phyloP scores from a whole-genome alignment of 2,113 vertebrate genomes.

The Gnathonemus longibarbis region DNA sequence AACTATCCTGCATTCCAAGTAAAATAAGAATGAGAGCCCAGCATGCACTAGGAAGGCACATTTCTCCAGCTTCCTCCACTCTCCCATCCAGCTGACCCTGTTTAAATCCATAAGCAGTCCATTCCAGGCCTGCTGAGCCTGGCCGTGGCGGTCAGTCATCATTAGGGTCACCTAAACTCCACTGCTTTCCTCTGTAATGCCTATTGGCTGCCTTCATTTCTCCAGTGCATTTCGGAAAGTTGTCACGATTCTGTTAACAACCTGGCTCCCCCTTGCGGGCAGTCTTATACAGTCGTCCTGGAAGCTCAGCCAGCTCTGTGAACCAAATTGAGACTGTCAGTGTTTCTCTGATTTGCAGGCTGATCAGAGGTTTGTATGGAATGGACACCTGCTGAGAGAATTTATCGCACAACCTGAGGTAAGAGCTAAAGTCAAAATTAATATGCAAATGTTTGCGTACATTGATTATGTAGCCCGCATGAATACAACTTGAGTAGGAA shows the following conservation, averaged over 20 bases:
- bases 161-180: neutral
- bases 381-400: conserved; percentile 83
- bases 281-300: neutral
- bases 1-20: neutral
- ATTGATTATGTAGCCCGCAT: neutral
- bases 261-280: neutral
- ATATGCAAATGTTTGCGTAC: neutral
- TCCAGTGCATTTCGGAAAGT: neutral
- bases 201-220: neutral
- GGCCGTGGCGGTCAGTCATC: neutral
- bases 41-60: neutral
- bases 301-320: neutral
- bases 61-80: neutral
- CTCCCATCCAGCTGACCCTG: neutral
- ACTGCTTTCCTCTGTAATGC: neutral
- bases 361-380: conserved; percentile 95
- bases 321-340: neutral
- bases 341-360: conserved; percentile 59
- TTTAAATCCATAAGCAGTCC: neutral
- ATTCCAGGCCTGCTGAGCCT: neutral
- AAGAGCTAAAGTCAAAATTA: conserved; percentile 16
- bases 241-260: neutral
- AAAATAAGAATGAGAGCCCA: neutral
- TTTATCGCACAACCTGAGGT: conserved; percentile 92
- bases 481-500: neutral